Base-by-base conservation (phyloP, 2,797 vertebrate genomes). In the Onychomys leucogaster region DNA sequence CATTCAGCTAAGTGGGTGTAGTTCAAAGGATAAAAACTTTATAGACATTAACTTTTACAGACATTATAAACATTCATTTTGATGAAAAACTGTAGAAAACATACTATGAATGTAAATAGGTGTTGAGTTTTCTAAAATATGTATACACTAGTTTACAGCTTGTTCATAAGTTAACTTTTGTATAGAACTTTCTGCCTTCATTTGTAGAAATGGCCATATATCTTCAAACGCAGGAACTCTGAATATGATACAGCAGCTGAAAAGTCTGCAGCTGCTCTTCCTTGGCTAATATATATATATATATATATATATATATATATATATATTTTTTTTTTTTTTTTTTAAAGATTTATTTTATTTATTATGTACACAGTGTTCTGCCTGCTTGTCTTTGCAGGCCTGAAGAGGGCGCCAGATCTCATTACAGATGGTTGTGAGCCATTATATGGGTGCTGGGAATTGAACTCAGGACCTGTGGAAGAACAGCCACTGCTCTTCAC, bases 21-120 rank as follows among this genome's bases (percentile, higher is more conserved):
- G 89, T 96, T 95, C 59, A 89, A 76, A 94, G 43, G 32, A 23
- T 43, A 85, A 95, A 94, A 78, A 27, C 88, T 32, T 32, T 6
- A 67, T 91, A 49, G 55, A 65, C 63, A 2, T 55, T 55, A 94
- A 78, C 27, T 90, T 32, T 32, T 6, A 67, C 89, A 49, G 55
- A 65, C 63, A 2, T 55, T 55, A 55, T 78, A 85, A 49, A 94
- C 19, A 23, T 37, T 94, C 61, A 46, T 73, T 27, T 87, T 69
- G 71, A 71, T 94, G 14, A 55, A 73, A 92, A 90, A 89, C 11
- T 61, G 67, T 57, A 55, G 77, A 41, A 94, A 63, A 87, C 91
- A 83, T 5, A 84, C 29, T 27, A 17, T 89, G 88, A 94, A 19
- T 82, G 52, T 89, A 85, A 84, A n/a, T 85, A 63, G 25, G 6